phyloP scores from a whole-genome alignment of 2,113 vertebrate genomes.

The Tupaia chinensis region DNA sequence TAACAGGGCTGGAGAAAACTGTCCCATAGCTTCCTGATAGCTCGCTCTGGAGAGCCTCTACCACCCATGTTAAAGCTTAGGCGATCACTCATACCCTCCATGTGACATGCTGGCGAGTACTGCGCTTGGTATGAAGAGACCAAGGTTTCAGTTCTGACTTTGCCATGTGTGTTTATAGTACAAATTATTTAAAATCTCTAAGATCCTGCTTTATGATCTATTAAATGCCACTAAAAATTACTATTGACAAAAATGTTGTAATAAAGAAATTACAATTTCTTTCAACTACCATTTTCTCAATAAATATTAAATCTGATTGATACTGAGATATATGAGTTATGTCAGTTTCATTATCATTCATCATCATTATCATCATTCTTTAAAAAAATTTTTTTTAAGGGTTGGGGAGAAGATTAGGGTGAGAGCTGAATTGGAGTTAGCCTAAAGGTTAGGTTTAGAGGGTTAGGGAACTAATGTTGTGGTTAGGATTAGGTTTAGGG shows the following conservation, averaged over 20 bases:
- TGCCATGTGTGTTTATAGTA: not conserved
- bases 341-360: too few relatives aligned
- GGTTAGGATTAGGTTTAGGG: too few relatives aligned
- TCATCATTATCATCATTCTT: not conserved
- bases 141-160: not conserved
- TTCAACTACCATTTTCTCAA: not conserved
- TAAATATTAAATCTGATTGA: not conserved
- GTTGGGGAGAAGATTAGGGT: too few relatives aligned
- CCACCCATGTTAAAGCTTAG: not conserved
- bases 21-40: not conserved
- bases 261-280: constrained; percentile 36
- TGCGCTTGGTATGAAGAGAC: not conserved
- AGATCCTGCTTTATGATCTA: not conserved
- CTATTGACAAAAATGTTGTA: not conserved
- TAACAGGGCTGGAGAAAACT: not conserved
- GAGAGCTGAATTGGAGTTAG: too few relatives aligned
- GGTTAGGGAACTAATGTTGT: too few relatives aligned
- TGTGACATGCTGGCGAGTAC: not conserved
- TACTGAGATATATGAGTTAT: not conserved
- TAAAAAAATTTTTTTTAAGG: too few relatives aligned
- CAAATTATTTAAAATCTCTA: not conserved
- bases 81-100: not conserved
- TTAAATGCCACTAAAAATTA: not conserved
- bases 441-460: too few relatives aligned
- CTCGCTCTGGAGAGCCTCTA: not conserved